Base-by-base conservation (phyloP, 2,113 vertebrate species). In the Tychaedon coryphoeus region DNA sequence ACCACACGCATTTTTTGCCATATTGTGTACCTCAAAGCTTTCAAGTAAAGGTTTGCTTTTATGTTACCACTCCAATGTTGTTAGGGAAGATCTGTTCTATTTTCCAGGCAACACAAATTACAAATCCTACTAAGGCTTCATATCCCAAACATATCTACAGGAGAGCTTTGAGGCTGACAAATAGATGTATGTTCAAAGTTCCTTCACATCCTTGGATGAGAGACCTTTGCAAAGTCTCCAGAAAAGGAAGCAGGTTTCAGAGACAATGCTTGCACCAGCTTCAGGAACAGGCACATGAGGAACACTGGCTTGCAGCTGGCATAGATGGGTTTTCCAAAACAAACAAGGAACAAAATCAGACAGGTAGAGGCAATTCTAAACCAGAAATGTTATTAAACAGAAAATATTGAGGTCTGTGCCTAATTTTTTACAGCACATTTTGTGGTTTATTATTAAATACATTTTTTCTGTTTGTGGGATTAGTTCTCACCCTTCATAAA, bases 61-160 rank as follows among this genome's bases (percentile, higher is more conserved):
- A n/a, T 23, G 12, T n/a, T n/a, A 28, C 14, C 15, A 38, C 14
- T 62, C 38, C 26, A 56, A 24, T 0, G 0, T 14, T 54, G 18
- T 12, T 56, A 28, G 29, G 24, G 15, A 73, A 73, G 8, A 56
- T 22, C 8, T 36, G 20, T 45, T 45, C 28, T 64, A 10, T 64
- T 73, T 84, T 65, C 28, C 40, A 84, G 40, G 15, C 40, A 64
- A 47, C 16, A 60, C 8, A 20, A 78, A 64, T 60, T 18, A 51
- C 50, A 85, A 74, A 60, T 31, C 36, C 14, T 67, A 6, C 47
- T n/a, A 28, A 86, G 14, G 56, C 22, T 87, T 81, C 40, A 54
- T 9, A 82, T 22, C 29, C 33, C 26, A 56, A 58, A 67, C 31
- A 36, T 22, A 54, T 9, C 8, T 36, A 64, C 22, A 54, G 26